These are phyloP conservation scores for Eurystomus gularis DNA, from an alignment of 2,113 vertebrate species.

Conservation along the genomic window DNA sequence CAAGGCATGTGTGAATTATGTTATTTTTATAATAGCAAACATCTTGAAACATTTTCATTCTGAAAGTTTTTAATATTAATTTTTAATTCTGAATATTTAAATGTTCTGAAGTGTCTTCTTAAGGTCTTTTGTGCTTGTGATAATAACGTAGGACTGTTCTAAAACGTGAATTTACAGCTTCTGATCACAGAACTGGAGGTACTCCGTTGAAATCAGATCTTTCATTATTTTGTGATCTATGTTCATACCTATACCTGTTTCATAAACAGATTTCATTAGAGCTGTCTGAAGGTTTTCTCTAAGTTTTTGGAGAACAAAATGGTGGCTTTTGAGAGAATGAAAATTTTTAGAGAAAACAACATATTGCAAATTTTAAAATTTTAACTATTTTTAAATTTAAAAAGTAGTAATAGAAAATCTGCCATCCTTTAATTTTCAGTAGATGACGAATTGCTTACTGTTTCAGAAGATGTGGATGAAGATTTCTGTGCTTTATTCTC, in stretches of 20 bases:
- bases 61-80: background rate
- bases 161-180: background rate
- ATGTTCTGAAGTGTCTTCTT: background rate
- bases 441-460: no score
- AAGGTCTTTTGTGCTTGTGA: background rate
- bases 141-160: background rate
- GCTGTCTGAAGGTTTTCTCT: background rate
- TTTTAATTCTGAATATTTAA: background rate
- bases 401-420: no score
- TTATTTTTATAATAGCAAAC: background rate
- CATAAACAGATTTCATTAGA: background rate
- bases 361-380: background rate
- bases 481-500: no score
- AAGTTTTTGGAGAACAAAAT: background rate
- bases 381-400: no score
- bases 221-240: background rate
- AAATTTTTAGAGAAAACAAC: background rate
- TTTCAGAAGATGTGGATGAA: no score
- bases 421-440: no score
- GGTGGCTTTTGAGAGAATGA: background rate
- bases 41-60: background rate
- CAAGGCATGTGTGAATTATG: background rate
- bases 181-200: background rate
- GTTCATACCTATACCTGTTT: background rate
- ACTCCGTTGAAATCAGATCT: background rate